These are phyloP conservation scores for Thamnaconus septentrionalis DNA, from an alignment of 2,113 vertebrate genomes.

Conservation along the genomic window DNA sequence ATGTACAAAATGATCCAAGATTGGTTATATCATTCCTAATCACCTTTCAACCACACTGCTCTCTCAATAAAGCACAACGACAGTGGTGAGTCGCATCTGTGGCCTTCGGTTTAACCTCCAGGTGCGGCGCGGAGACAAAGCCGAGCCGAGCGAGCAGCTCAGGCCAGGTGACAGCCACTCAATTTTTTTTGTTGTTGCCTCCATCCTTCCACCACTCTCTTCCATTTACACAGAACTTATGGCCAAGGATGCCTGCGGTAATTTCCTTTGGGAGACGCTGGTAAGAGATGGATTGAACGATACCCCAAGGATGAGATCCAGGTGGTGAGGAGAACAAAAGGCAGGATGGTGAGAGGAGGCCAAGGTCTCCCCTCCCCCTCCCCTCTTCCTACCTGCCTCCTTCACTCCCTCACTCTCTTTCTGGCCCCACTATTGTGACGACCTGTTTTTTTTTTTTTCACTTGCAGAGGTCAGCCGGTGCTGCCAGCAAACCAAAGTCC, in stretches of 20 bases:
- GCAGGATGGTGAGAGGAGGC: slow-evolving; percentile 6
- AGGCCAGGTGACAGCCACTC: background rate
- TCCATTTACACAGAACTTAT: slow-evolving; percentile 30
- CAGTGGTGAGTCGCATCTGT: no score
- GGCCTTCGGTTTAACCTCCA: no score
- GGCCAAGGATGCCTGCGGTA: slow-evolving; percentile 50
- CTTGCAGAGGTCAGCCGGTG: no score
- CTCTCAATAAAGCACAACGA: no score
- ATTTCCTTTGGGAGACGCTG: slow-evolving; percentile 58
- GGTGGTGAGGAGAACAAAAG: slow-evolving; percentile 8
- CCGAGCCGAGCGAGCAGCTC: background rate
- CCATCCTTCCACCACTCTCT: background rate
- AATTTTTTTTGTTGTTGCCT: background rate
- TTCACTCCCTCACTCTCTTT: background rate
- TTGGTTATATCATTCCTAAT: no score
- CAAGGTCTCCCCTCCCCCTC: no score
- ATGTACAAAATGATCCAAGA: no score
- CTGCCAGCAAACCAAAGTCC: no score
- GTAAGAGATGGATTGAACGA: slow-evolving; percentile 26
- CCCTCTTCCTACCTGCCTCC: no score
- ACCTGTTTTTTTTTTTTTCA: background rate
- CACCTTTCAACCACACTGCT: no score
- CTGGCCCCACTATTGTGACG: background rate
- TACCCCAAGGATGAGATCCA: slow-evolving; percentile 21
- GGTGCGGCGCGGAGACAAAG: no score